Percentiles rank a stretch among this genome's conserved stretches.
phyloP scores from a whole-genome alignment of 2,113 vertebrate genomes.

The Chaetura pelagica region DNA sequence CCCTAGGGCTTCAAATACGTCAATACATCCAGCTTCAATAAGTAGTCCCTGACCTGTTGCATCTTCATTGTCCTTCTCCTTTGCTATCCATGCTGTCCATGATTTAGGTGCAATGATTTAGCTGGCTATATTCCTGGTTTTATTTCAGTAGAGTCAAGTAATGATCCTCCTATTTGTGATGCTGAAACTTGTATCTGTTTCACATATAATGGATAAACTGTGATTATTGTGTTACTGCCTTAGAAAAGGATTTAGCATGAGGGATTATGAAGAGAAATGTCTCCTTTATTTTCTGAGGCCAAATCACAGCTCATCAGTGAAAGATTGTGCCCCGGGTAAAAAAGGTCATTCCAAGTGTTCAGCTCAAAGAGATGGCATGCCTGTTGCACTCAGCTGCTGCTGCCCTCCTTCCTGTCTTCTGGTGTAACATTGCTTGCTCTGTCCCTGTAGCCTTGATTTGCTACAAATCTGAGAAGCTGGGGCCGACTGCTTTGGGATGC shows the following conservation, averaged over 20 bases:
- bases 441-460: background rate
- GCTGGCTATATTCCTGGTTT: background rate
- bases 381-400: background rate
- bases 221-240: background rate
- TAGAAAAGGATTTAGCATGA: background rate
- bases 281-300: background rate
- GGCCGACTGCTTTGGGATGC: no score
- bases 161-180: background rate
- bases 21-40: background rate
- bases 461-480: background rate
- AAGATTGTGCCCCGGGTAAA: background rate
- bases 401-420: background rate
- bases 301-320: background rate
- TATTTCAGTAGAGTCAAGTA: background rate
- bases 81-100: background rate
- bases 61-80: background rate
- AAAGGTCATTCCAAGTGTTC: background rate
- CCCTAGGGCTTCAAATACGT: background rate
- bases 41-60: background rate
- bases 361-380: background rate
- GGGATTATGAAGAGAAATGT: background rate
- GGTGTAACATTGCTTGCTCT: background rate
- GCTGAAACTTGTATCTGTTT: background rate
- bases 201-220: background rate
- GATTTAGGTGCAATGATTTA: background rate